Evolutionary conservation across 2,113 vertebrate species (phyloP).

Genomic region (Spermophilus dauricus): DNA sequence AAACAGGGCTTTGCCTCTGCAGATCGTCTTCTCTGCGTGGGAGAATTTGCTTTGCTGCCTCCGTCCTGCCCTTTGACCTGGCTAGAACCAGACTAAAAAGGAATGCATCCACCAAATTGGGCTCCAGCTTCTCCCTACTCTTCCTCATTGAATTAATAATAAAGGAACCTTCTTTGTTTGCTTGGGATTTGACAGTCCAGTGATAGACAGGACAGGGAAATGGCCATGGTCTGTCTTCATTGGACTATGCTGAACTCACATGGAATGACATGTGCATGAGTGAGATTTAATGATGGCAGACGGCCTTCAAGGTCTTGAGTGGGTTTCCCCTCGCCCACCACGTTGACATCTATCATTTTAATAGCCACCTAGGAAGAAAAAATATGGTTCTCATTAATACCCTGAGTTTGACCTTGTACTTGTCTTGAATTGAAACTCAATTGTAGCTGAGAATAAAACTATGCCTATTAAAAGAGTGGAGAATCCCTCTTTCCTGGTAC

Average conservation of each 20-base stretch:
- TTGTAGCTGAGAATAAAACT: slow-evolving; percentile 30
- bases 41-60: slow-evolving; percentile 72
- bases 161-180: slow-evolving; percentile 68
- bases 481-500: slow-evolving; percentile 3
- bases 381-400: slow-evolving; percentile 75
- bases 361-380: slow-evolving; percentile 73
- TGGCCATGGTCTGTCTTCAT: slow-evolving; percentile 12
- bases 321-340: slow-evolving; percentile 59
- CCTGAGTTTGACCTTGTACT: slow-evolving; percentile 74
- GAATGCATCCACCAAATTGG: not conserved
- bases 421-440: slow-evolving; percentile 69
- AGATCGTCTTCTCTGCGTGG: slow-evolving; percentile 15
- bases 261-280: slow-evolving; percentile 39
- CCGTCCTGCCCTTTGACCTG: slow-evolving; percentile 29
- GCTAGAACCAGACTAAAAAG: slow-evolving; percentile 32
- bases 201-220: slow-evolving; percentile 68
- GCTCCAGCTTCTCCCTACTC: not conserved
- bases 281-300: slow-evolving; percentile 65
- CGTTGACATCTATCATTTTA: slow-evolving; percentile 80
- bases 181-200: slow-evolving; percentile 58
- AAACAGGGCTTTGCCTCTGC: slow-evolving; percentile 38
- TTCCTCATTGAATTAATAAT: slow-evolving; percentile 59
- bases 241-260: slow-evolving; percentile 17
- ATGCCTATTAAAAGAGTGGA: slow-evolving; percentile 53
- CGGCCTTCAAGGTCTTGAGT: slow-evolving; percentile 65